Percentiles rank a stretch among this genome's conserved stretches.
Conservation (phyloP, 2,888 invertebrate species). For the Metopia argyrocephala region DNA sequence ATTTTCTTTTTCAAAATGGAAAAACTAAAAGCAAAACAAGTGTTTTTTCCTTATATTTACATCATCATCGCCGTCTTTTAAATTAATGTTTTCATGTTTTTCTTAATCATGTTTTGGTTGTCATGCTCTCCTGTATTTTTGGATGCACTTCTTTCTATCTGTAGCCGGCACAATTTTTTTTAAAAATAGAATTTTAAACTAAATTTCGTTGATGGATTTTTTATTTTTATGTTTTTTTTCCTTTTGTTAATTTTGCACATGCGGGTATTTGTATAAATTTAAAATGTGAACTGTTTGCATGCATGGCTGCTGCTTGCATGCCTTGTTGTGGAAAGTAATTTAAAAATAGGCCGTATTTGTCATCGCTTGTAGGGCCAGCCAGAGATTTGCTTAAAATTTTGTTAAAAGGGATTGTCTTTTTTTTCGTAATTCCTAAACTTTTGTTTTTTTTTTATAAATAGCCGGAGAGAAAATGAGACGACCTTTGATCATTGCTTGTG, state of each 20-base stretch:
- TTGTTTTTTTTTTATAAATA: neutral
- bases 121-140: slow-evolving; percentile 31
- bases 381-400: neutral
- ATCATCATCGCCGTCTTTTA: neutral
- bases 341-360: slow-evolving; percentile 59
- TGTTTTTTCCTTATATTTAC: slow-evolving; percentile 10
- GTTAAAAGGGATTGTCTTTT: neutral
- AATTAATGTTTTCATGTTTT: slow-evolving; percentile 29
- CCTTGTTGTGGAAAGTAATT: slow-evolving; percentile 30
- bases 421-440: no score
- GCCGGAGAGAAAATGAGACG: neutral
- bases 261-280: neutral
- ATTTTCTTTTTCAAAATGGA: neutral
- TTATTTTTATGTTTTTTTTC: slow-evolving; percentile 54
- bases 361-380: slow-evolving; percentile 15
- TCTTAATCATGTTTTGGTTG: neutral
- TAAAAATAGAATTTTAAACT: slow-evolving; percentile 76
- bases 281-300: slow-evolving; percentile 22
- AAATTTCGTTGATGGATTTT: slow-evolving; percentile 67
- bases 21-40: slow-evolving; percentile 29
- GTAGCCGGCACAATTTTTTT: slow-evolving; percentile 69
- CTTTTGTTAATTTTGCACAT: slow-evolving; percentile 53
- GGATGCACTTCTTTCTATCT: slow-evolving; percentile 69
- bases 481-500: slow-evolving; percentile 13
- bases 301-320: slow-evolving; percentile 6